These are phyloP conservation scores for Anguilla anguilla DNA, from an alignment of 2,797 vertebrate species.

Conservation along the genomic window DNA sequence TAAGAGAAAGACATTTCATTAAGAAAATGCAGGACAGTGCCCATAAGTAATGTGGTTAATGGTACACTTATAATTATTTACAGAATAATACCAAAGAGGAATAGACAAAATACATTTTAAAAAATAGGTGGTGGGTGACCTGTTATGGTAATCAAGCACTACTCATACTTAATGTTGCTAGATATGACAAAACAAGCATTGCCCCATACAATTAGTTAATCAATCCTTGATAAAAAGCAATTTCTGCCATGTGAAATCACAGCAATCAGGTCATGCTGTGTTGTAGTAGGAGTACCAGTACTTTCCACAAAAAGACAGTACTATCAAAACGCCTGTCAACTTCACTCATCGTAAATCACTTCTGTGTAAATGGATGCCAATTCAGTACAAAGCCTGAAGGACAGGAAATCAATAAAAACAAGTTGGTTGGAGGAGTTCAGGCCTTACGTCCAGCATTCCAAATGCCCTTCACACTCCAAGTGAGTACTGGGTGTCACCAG, in stretches of 20 bases:
- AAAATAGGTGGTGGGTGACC: neutral
- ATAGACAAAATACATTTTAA: neutral
- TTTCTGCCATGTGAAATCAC: neutral
- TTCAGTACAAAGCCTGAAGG: neutral
- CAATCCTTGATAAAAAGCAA: neutral
- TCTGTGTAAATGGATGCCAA: neutral
- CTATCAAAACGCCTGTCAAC: too few species aligned
- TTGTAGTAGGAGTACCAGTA: neutral
- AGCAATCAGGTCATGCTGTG: too few species aligned
- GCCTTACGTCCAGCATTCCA: neutral
- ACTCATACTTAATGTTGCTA: neutral
- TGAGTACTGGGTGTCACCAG: conserved; percentile 33
- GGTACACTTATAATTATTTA: neutral
- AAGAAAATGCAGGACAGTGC: too few species aligned
- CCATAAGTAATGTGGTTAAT: neutral
- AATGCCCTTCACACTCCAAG: neutral
- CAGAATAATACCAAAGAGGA: neutral
- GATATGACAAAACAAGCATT: neutral
- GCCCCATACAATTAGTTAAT: neutral
- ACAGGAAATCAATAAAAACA: neutral
- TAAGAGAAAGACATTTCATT: conserved; percentile 48
- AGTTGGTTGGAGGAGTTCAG: neutral
- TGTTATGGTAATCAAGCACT: neutral
- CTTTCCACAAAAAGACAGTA: neutral
- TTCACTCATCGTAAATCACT: neutral